Evolutionary conservation across 2,113 vertebrate species (phyloP), one percentile per base, ranked within the genome.

Genomic region (Elephas maximus): DNA sequence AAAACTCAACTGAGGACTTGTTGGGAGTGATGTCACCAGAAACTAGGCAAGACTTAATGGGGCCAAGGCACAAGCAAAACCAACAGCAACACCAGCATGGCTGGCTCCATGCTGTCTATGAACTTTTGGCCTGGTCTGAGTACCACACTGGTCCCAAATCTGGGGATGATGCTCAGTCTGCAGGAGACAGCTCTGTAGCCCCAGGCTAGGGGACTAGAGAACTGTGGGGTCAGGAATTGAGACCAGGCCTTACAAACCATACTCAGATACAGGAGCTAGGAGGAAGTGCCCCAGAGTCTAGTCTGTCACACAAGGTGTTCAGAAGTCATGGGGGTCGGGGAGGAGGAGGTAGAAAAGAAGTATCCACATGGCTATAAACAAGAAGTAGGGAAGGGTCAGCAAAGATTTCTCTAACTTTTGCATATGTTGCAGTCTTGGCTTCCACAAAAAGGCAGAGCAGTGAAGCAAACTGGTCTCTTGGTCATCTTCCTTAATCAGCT

Each of bases 401-500:
- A 92, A 84, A 91, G 17, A 44, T 41, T 84, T 83, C 41, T 81
- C 71, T 94, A 53, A 63, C 18, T 76, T 84, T 41, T 76, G 26
- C 51, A 41, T 83, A 2, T 44, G 20, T 44, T 44, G 33, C 2
- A 71, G 45, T 79, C 45, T 88, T 74, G 60, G 23, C 48, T 88
- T 90, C 71, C 30, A 69, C 28, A 88, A 45, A 87, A 73, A 60
- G 17, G 28, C 11, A 60, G n/a, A 33, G 33, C 65, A 53, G 26
- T 76, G 48, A 87, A 87, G 48, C 48, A 93, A n/a, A 80, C 45
- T 41, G 24, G 37, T 67, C 21, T 91, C 87, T 83, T 53, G 57
- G 57, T 88, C 17, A 65, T 84, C 76, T 65, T 96, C 53, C 79
- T 87, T 80, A 85, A 37, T 89, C 37, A 88, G 5, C 69, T 30